Conservation (phyloP, 2,888 invertebrate species). For the Myopa testacea region DNA sequence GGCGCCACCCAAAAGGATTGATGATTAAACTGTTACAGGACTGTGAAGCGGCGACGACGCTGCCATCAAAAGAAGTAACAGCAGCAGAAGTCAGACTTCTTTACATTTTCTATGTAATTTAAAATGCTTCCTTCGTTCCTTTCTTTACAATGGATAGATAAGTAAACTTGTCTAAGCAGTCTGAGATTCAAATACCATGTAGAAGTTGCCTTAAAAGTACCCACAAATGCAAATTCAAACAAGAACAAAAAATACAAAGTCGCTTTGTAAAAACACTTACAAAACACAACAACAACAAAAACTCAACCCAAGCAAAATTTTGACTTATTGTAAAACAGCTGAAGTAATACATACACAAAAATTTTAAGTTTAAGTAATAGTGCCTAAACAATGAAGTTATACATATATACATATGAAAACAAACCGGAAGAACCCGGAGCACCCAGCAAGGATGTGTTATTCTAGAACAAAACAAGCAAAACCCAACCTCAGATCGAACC, state of each 20-base stretch:
- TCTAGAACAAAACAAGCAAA: background rate
- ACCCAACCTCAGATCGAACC: slow-evolving; percentile 19
- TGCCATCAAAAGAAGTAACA: slow-evolving; percentile 22
- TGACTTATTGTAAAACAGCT: background rate
- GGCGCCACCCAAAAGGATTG: slow-evolving; percentile 48
- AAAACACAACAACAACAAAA: background rate
- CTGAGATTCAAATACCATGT: background rate
- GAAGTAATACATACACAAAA: background rate
- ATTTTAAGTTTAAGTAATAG: slow-evolving; percentile 30
- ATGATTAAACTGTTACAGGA: slow-evolving; percentile 51
- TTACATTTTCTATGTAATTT: background rate
- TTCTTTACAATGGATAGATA: background rate
- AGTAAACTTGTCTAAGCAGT: background rate
- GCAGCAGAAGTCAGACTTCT: slow-evolving; percentile 2
- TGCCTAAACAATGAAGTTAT: slow-evolving; percentile 32
- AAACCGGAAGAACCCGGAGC: slow-evolving; percentile 8
- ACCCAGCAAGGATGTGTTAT: background rate
- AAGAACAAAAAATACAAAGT: background rate
- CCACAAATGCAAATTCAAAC: background rate
- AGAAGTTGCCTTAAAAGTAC: slow-evolving; percentile 13
- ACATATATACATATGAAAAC: background rate
- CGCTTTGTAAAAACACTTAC: background rate
- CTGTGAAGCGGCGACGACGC: slow-evolving; percentile 46
- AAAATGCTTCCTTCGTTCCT: background rate
- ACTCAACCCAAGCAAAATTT: background rate